Evolutionary conservation across 2,797 vertebrate genomes (phyloP).

Genomic region (Apodemus agrarius): DNA sequence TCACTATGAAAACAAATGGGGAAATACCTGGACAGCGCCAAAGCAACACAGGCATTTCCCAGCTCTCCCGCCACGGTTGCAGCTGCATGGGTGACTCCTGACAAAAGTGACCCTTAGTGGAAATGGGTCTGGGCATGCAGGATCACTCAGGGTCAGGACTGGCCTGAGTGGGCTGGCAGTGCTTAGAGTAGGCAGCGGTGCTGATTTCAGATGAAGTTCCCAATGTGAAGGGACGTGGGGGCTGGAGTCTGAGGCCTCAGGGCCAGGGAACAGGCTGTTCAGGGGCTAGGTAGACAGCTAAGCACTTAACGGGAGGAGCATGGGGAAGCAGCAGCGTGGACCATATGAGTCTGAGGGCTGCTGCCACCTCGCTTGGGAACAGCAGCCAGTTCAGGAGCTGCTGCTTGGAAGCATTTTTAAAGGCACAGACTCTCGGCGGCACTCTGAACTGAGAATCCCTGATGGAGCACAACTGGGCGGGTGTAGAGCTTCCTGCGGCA

Average conservation of each 20-base stretch:
- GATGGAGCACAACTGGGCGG: not conserved
- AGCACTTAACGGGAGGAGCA: not conserved
- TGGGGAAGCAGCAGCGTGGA: not conserved
- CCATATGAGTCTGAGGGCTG: not conserved
- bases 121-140: conserved; percentile 6
- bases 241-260: not conserved
- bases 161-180: not conserved
- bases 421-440: not conserved
- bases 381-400: not conserved
- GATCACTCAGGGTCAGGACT: not conserved
- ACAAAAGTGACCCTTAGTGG: conserved; percentile 31
- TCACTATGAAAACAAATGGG: conserved; percentile 72
- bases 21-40: conserved; percentile 71
- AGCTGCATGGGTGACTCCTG: not conserved
- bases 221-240: not conserved
- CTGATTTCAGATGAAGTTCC: not conserved
- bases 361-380: not conserved
- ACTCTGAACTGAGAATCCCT: not conserved
- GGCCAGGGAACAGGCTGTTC: not conserved
- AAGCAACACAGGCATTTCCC: conserved; percentile 48
- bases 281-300: not conserved
- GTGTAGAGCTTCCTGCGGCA: conserved; percentile 2
- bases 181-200: not conserved
- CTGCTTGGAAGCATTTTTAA: conserved; percentile 28
- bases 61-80: not conserved